phyloP scores from a whole-genome alignment of 2,888 invertebrate species.

The Reticulitermes lucifugus region DNA sequence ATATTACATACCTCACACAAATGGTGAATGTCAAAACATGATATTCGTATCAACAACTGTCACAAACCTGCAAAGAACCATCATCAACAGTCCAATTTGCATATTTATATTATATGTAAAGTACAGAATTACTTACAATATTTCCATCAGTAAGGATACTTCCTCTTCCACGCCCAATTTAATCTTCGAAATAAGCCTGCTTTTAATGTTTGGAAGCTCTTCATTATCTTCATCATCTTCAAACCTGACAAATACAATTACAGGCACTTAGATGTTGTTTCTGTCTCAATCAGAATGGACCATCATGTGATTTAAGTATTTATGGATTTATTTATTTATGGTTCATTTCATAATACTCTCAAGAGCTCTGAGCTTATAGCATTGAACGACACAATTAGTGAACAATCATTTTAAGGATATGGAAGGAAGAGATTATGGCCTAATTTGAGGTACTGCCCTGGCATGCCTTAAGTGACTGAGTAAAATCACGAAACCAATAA shows the following conservation, averaged over 20 bases:
- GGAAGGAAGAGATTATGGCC: too few species aligned
- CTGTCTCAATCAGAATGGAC: neutral
- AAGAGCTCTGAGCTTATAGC: too few species aligned
- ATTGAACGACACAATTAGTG: too few species aligned
- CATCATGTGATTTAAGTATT: neutral
- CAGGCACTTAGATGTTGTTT: neutral
- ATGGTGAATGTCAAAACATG: too few species aligned
- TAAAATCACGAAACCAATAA: too few species aligned
- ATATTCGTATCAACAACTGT: too few species aligned
- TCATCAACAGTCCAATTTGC: too few species aligned
- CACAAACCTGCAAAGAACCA: too few species aligned
- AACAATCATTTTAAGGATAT: too few species aligned
- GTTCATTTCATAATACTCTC: neutral
- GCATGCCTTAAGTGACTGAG: too few species aligned
- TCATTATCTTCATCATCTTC: conserved; percentile 28
- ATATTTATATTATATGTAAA: neutral
- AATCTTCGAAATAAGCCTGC: conserved; percentile 46
- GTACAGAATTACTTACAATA: conserved; percentile 38
- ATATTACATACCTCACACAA: too few species aligned
- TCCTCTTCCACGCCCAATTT: conserved; percentile 46
- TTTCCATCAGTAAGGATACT: conserved; percentile 10
- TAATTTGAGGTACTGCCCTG: too few species aligned
- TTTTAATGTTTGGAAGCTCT: conserved; percentile 45
- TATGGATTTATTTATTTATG: neutral
- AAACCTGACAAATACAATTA: conserved; percentile 37